Evolutionary conservation across 2,888 invertebrate species (phyloP), one percentile per base, ranked within the genome.

Genomic region (Hirtodrosophila alboralis): DNA sequence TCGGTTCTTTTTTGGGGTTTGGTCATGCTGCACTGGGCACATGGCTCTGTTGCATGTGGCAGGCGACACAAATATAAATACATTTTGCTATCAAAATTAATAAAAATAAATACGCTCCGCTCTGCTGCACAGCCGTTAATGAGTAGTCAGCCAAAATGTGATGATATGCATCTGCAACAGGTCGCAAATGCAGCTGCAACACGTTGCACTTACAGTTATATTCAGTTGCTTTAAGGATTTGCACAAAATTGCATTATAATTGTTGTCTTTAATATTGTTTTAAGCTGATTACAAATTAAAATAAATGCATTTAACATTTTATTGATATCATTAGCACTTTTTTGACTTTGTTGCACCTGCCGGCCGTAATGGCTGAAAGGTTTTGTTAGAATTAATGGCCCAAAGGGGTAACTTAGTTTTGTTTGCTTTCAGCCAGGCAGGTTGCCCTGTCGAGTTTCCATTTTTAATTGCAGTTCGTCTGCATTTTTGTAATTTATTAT

Each of bases 231-330:
- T 13, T 49, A 71, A 59, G 63, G 76, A 75, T 85, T 84, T 61
- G 64, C 66, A 56, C 64, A 59, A 81, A 80, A 86, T 76, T 76
- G 57, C 62, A 62, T 74, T 76, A 76, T 83, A 85, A 83, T 85
- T 81, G 61, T 79, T 44, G 37, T 30, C 44, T 56, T 51, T 6
- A 36, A 36, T 16, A 14, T 27, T 38, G 16, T 12, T 27, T 38
- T 10, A 31, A 14, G 16, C 23, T 7, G 8, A 26, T 30, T 10
- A 21, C 41, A 56, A 21, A 30, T 33, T 26, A 5, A 26, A 18
- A 56, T 41, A 40, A 33, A 37, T 60, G 38, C 14, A 58, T 64
- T 45, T 34, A 4, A 56, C 30, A 53, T 44, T 65, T 56, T 58
- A 61, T 72, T 53, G 41, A 57, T 60, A 58, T 69, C 41, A 69